Conservation (phyloP, 2,888 invertebrate species). For the Troides aeacus region DNA sequence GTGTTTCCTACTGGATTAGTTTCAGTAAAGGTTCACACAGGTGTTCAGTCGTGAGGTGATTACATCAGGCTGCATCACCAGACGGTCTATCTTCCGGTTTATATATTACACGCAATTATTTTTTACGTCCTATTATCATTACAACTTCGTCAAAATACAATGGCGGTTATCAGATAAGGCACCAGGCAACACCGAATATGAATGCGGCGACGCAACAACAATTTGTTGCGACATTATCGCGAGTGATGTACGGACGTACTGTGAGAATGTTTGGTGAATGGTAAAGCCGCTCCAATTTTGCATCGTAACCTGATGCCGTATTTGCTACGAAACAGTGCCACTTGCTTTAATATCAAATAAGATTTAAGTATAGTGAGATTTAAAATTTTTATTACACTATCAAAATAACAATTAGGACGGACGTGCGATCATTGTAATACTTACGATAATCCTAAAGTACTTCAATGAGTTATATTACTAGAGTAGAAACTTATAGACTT, state of each 20-base stretch:
- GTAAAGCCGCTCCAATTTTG: slow-evolving; percentile 6
- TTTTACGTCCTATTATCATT: slow-evolving; percentile 1
- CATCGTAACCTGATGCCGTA: background rate
- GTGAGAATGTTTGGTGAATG: slow-evolving; percentile 17
- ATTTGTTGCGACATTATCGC: slow-evolving; percentile 13
- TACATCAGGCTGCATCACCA: no score
- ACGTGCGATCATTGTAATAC: background rate
- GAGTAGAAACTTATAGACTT: background rate
- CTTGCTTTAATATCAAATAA: background rate
- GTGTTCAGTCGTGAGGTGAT: no score
- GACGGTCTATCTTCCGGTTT: background rate
- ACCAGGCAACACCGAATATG: background rate
- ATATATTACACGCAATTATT: background rate
- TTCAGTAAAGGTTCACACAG: no score
- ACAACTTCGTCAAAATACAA: background rate
- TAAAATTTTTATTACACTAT: background rate
- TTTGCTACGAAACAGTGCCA: background rate
- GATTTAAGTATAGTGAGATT: no score
- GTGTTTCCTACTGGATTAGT: no score
- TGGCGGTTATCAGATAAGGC: slow-evolving; percentile 5
- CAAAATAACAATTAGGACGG: background rate
- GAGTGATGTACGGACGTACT: slow-evolving; percentile 3
- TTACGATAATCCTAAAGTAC: no score
- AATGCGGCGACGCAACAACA: slow-evolving; percentile 16
- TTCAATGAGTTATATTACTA: no score